Evolutionary conservation across 2,113 vertebrate genomes (phyloP), one percentile per base, ranked within the genome.

Genomic region (Brienomyrus brachyistius): DNA sequence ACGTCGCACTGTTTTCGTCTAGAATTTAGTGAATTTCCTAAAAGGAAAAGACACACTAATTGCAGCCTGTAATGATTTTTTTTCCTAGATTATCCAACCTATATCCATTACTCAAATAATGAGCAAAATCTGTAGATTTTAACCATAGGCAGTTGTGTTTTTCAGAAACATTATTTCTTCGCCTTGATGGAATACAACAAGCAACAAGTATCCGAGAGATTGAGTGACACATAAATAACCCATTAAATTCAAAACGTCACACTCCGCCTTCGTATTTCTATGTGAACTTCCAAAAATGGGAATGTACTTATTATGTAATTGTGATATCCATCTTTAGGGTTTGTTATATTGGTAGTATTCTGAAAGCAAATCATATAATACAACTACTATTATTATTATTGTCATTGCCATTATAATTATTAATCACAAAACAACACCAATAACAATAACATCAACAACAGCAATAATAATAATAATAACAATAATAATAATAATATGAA

Each of bases 1-100:
- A 95, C 96, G 88, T 91, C 95, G 94, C 95, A 96, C 95, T 94
- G 93, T 94, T 88, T 80, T 92, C 88, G 90, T 92, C 86, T 93
- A 59, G 47, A 89, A 84, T 83, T 84, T 84, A 62, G 89, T 95
- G 92, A 89, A 35, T 82, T 88, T 92, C 86, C 92, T 92, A 91
- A 86, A 90, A 86, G 74, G 74, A 86, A 91, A 90, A 62, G 54
- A 13, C 52, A 87, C 89, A 87, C 89, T 89, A 84, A 91, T 91
- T 90, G 92, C 91, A 91, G 94, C 93, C 92, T 90, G 90, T 94
- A 94, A 92, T 91, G 92, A 56, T 56, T 56, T 88, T 94, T 82
- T 40, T 92, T 92, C 90, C 92, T 92, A 93, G 94, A 93, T 92
- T 94, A 90, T 82, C 86, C 52, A 90, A 91, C 90, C 92, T 77